Evolutionary conservation across 2,888 invertebrate genomes (phyloP).

Genomic region (Julus scandinavius): DNA sequence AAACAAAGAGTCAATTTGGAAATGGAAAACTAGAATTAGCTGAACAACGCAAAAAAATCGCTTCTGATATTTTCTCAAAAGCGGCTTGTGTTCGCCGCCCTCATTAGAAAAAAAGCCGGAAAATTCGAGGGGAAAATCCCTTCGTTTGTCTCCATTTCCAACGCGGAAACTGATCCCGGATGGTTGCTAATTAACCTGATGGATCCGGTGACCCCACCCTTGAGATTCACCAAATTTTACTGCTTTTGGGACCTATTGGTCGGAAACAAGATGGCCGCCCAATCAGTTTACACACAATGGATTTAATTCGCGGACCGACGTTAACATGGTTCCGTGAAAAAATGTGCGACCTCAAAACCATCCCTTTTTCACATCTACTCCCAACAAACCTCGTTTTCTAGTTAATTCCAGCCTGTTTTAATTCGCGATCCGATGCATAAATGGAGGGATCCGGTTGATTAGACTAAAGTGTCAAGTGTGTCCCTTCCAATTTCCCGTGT

Average conservation of each 20-base stretch:
- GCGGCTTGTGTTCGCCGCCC: background rate
- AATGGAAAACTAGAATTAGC: background rate
- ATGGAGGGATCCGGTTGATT: background rate
- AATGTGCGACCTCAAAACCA: background rate
- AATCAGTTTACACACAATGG: background rate
- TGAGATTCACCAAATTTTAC: background rate
- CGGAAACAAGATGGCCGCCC: constrained; percentile 11
- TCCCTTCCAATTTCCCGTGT: background rate
- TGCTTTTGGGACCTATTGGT: background rate
- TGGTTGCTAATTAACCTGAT: background rate
- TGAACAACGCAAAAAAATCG: background rate
- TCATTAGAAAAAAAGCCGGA: background rate
- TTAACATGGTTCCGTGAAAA: background rate
- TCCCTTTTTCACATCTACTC: background rate
- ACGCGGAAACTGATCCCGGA: background rate
- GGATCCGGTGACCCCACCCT: background rate
- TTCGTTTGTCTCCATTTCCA: too few relatives aligned
- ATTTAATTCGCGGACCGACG: background rate
- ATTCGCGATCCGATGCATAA: background rate
- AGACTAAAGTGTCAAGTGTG: constrained; percentile 4
- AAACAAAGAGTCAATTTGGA: too few relatives aligned
- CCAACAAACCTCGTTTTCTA: background rate
- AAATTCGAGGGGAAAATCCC: too few relatives aligned
- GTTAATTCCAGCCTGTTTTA: background rate
- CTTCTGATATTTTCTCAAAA: background rate